Evolutionary conservation across 2,888 invertebrate genomes (phyloP).

Genomic region (Papilio gigon): DNA sequence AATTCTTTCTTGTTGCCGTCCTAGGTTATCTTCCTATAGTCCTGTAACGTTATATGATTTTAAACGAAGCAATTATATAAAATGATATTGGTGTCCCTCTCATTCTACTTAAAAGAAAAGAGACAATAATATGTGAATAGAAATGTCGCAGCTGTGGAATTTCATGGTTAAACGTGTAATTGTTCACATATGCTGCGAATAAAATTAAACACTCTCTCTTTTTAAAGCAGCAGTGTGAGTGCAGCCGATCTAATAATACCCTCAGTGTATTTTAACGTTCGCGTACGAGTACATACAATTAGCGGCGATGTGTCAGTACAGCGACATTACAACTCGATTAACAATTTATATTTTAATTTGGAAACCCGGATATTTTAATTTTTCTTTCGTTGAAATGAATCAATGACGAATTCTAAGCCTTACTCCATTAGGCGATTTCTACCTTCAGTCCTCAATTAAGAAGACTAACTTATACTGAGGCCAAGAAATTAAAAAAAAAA

Average conservation of each 20-base stretch:
- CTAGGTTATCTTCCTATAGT: too few species aligned
- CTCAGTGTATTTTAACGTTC: constrained; percentile 33
- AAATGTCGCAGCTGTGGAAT: neutral
- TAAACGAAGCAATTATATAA: neutral
- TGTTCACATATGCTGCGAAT: constrained; percentile 19
- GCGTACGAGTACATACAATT: constrained; percentile 29
- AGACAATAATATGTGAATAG: neutral
- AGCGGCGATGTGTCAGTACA: constrained; percentile 23
- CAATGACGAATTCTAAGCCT: neutral
- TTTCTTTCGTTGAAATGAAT: neutral
- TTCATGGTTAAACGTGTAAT: constrained; percentile 12
- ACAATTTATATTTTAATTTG: constrained; percentile 9
- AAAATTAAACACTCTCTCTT: constrained; percentile 13
- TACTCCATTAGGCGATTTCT: too few species aligned
- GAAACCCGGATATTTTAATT: neutral
- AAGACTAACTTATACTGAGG: too few species aligned
- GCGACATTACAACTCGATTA: constrained; percentile 30
- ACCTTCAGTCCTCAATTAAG: too few species aligned
- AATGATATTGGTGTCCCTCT: constrained; percentile 19
- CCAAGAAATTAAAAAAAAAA: neutral
- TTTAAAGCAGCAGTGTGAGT: constrained; percentile 27
- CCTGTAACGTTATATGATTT: neutral
- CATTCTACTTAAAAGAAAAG: neutral
- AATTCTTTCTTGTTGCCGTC: too few species aligned
- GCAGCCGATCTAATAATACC: constrained; percentile 32